phyloP scores from a whole-genome alignment of 2,888 invertebrate species.

The Hydraecia micacea region DNA sequence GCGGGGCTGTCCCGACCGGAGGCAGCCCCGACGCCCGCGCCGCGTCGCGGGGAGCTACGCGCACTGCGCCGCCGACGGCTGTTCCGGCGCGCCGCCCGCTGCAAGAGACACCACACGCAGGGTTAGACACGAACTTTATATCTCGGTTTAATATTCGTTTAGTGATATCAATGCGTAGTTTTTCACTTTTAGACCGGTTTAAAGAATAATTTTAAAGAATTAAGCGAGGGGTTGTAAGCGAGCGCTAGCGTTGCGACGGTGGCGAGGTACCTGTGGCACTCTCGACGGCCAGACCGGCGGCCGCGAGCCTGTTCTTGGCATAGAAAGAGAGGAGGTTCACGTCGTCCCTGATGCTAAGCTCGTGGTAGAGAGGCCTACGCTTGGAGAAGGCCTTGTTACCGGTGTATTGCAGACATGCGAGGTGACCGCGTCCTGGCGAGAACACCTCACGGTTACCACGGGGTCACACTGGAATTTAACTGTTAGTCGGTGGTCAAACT shows the following conservation, averaged over 20 bases:
- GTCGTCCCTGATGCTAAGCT: constrained; percentile 95
- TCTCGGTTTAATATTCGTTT: constrained; percentile 77
- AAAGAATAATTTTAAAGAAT: constrained; percentile 81
- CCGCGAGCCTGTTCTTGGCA: constrained; percentile 94
- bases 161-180: constrained; percentile 74
- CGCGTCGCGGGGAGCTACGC: constrained; percentile 85
- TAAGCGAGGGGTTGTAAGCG: constrained; percentile 85
- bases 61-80: constrained; percentile 90
- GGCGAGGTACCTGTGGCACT: constrained; percentile 87
- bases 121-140: constrained; percentile 89
- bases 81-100: constrained; percentile 90
- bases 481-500: constrained; percentile 81
- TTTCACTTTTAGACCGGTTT: constrained; percentile 77
- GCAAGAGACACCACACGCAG: constrained; percentile 90
- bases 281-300: constrained; percentile 88
- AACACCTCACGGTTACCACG: constrained; percentile 86
- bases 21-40: constrained; percentile 71
- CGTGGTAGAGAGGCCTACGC: constrained; percentile 93
- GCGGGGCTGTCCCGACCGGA: constrained; percentile 65
- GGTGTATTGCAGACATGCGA: constrained; percentile 96
- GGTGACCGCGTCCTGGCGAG: constrained; percentile 94
- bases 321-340: constrained; percentile 97
- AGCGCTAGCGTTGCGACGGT: constrained; percentile 82
- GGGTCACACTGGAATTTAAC: constrained; percentile 82
- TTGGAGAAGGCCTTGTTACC: constrained; percentile 94